Conservation (phyloP, 2,797 vertebrate species). For the Lates japonicus region DNA sequence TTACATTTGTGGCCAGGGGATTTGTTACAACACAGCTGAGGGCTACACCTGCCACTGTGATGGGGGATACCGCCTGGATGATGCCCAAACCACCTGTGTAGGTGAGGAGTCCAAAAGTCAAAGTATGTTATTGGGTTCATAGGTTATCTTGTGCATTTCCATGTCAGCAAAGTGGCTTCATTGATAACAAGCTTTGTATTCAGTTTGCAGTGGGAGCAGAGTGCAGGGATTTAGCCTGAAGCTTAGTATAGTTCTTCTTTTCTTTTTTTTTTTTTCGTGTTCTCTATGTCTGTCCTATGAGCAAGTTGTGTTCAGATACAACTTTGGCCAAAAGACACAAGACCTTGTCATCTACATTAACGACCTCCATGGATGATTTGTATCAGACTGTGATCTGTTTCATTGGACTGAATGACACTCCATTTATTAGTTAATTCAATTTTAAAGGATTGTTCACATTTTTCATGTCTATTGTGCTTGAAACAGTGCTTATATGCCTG, state of each 20-base stretch:
- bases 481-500: too few species aligned
- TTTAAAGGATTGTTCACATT: too few species aligned
- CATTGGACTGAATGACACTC: too few species aligned
- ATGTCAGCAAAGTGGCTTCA: background rate
- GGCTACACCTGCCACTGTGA: slow-evolving; percentile 94
- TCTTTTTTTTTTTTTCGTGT: too few species aligned
- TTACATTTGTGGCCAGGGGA: slow-evolving; percentile 92
- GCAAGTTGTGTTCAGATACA: background rate
- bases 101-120: slow-evolving; percentile 86
- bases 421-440: too few species aligned
- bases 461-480: too few species aligned
- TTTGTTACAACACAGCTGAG: slow-evolving; percentile 93
- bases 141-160: background rate
- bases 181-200: background rate
- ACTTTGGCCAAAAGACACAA: background rate
- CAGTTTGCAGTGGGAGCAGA: background rate
- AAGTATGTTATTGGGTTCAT: background rate
- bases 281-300: too few species aligned
- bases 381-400: too few species aligned
- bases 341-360: too few species aligned
- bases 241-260: background rate
- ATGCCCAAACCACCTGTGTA: slow-evolving; percentile 88
- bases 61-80: slow-evolving; percentile 88
- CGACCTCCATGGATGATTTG: too few species aligned
- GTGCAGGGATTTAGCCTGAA: background rate